Evolutionary conservation across 2,888 invertebrate genomes (phyloP), one percentile per base, ranked within the genome.

Genomic region (Xestobium rufovillosum): DNA sequence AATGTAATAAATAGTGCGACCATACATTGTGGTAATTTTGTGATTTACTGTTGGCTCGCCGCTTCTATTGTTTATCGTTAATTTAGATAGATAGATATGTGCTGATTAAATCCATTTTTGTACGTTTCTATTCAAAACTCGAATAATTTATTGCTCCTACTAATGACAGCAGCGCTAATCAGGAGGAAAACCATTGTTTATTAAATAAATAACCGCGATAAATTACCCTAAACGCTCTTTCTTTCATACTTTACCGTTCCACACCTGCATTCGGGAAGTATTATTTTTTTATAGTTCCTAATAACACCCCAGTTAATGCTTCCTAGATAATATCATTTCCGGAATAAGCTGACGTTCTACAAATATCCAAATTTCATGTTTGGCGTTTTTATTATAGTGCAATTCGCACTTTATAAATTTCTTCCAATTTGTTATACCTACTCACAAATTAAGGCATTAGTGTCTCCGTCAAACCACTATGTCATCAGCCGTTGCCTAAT

Each of bases 141-240:
- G 6, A 19, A n/a, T 6, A 6, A n/a, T n/a, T 8, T 19, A 8
- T 19, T n/a, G n/a, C 23, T n/a, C 6, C 23, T 19, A 8, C n/a
- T 19, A 6, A 19, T n/a, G 23, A 19, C n/a, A 6, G 23, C 23
- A 19, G 23, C 6, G n/a, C 23, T 19, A 19, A 19, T n/a, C 23
- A n/a, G 6, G n/a, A n/a, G 23, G 6, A n/a, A 6, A 19, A 19
- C 23, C n/a, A 19, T 19, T 19, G 23, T 19, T 19, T 19, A 19
- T 19, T 19, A 19, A 19, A 19, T 19, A 19, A 19, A 19, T 19
- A 19, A 19, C 23, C n/a, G 23, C 23, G 23, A 19, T 19, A 19
- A 19, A 19, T 19, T 19, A 19, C 6, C 23, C 23, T 6, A 19
- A 19, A 8, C 6, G 23, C 23, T n/a, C 23, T n/a, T 6, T 19